These are phyloP conservation scores for Aphaenogaster floridana DNA, from an alignment of 1,140 invertebrate genomes.

Conservation along the genomic window DNA sequence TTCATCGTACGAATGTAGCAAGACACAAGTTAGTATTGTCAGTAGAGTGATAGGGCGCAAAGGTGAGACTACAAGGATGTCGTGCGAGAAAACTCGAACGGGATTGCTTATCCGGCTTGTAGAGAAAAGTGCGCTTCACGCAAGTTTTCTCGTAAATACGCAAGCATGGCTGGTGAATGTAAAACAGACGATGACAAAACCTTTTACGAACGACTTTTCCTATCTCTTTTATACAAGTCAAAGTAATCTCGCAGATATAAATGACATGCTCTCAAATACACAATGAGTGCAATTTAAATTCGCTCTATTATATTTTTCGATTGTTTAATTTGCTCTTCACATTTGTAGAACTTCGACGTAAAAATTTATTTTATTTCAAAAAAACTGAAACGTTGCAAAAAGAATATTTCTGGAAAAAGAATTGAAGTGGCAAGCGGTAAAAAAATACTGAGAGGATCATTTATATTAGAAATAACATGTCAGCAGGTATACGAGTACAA, in stretches of 20 bases:
- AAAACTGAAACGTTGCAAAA: not conserved
- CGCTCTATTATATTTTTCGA: not conserved
- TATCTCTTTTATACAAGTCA: conserved; percentile 8
- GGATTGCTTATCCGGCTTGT: conserved; percentile 44
- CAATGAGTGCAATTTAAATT: not conserved
- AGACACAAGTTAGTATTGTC: conserved; percentile 24
- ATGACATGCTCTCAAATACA: not conserved
- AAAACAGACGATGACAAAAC: conserved; percentile 55
- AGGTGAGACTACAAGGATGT: conserved; percentile 14
- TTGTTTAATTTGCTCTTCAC: conserved; percentile 11
- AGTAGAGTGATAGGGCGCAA: conserved; percentile 17
- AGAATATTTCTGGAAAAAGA: not conserved
- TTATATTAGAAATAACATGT: not conserved
- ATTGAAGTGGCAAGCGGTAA: not conserved
- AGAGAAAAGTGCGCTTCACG: conserved; percentile 50
- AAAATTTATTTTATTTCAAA: not conserved
- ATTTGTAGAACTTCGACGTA: not conserved
- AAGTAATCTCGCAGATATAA: not conserved
- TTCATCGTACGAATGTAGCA: not conserved
- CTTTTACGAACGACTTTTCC: conserved; percentile 28
- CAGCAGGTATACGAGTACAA: not conserved
- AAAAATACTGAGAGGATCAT: not conserved
- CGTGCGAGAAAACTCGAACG: conserved; percentile 29
- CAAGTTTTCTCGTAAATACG: conserved; percentile 68
- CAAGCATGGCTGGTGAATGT: conserved; percentile 53